Evolutionary conservation across 1,140 invertebrate species (phyloP), one percentile per base, ranked within the genome.

Genomic region (Nasonia vitripennis): DNA sequence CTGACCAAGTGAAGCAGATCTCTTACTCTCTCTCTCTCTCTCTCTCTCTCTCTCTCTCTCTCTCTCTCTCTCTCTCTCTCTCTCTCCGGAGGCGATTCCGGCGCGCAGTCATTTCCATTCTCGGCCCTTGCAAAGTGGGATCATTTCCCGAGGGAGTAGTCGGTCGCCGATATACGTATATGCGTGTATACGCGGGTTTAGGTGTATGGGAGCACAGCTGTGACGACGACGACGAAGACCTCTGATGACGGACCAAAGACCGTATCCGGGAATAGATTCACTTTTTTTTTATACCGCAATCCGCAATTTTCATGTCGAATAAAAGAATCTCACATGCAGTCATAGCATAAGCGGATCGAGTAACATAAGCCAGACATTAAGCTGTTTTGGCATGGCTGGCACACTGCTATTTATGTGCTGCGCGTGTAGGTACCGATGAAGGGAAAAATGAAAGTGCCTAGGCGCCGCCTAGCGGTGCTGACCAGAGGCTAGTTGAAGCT

Each of bases 121-220:
- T n/a, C n/a, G 90, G 89, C 89, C 89, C 90, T 90, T 90, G 90
- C 91, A 92, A 92, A 93, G 91, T 92, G 91, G 90, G 88, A 92
- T 93, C 93, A 93, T 93, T 93, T 93, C 93, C 93, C 92, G 45
- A 82, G 91, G 88, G 92, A 90, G 84, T 23, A 90, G 85, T 14
- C 62, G 9, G 78, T 31, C 67, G 17, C 34, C n/a, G 9, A 0
- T 37, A 45, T 55, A n/a, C 31, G 4, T 55, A 27, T n/a, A 73
- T 20, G 7, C 6, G 17, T 62, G 14, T 27, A 14, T 74, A 10
- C 7, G 20, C 20, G 17, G 31, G 48, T n/a, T 4, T 51, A n/a
- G 34, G 0, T 45, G 9, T 45, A 45, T 7, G 0, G 45, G 14
- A 81, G 45, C 71, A 78, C 74, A 71, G 41, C 77, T 71, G 82